A percentile compares a stretch with the other conserved stretches of the same genome.
These are phyloP conservation scores for Gryon sp. DNA, from an alignment of 1,140 invertebrate species.

Conservation along the genomic window DNA sequence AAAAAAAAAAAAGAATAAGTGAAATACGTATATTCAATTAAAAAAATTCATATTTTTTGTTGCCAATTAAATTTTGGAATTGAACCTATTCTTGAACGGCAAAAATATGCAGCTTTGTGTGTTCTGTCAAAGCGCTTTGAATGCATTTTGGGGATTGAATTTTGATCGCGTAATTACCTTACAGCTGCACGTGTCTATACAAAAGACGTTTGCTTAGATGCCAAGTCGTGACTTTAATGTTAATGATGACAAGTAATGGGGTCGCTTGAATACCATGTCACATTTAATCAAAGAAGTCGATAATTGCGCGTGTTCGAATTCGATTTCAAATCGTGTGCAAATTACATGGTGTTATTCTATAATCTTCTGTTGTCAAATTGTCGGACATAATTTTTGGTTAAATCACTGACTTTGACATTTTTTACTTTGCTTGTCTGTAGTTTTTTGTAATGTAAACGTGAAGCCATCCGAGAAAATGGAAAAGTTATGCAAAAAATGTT, in stretches of 20 bases:
- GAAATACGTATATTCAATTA: no score
- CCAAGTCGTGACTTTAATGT: slow-evolving; percentile 37
- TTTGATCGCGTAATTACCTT: slow-evolving; percentile 46
- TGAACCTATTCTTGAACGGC: slow-evolving; percentile 18
- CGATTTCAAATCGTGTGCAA: not conserved
- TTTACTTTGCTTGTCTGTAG: no score
- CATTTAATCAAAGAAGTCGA: slow-evolving; percentile 25
- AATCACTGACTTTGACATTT: no score
- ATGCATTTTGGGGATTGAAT: slow-evolving; percentile 5
- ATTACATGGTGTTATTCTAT: no score
- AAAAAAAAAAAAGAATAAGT: no score
- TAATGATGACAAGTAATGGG: slow-evolving; percentile 41
- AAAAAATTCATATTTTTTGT: slow-evolving; percentile 25
- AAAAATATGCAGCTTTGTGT: slow-evolving; percentile 16
- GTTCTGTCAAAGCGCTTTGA: slow-evolving; percentile 46
- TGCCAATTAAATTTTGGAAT: slow-evolving; percentile 46
- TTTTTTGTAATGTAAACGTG: no score
- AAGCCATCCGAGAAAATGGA: no score
- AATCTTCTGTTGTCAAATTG: no score
- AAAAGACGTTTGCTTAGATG: slow-evolving; percentile 35
- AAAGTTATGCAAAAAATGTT: no score
- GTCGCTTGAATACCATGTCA: slow-evolving; percentile 31
- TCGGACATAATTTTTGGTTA: no score
- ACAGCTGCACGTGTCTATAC: slow-evolving; percentile 28
- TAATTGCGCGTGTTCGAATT: slow-evolving; percentile 1